phyloP scores from a whole-genome alignment of 2,113 vertebrate species.

The Zosterops lateralis region DNA sequence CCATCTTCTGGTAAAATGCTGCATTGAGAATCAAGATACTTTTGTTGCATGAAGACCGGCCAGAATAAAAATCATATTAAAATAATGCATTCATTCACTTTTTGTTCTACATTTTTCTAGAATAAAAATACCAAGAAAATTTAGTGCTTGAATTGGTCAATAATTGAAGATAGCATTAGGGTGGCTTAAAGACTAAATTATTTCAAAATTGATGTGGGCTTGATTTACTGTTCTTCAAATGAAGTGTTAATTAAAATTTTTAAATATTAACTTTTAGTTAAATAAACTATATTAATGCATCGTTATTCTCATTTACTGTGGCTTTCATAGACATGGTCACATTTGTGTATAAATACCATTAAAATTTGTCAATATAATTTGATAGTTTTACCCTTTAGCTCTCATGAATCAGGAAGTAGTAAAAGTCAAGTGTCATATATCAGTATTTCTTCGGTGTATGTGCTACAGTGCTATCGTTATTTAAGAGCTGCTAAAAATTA shows the following conservation, averaged over 20 bases:
- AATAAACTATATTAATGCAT: not conserved
- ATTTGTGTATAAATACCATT: not conserved
- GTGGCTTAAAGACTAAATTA: not conserved
- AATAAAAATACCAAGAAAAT: not conserved
- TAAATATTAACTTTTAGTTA: constrained; percentile 10
- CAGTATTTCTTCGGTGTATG: not conserved
- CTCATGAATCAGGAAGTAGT: not conserved
- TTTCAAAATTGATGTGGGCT: not conserved
- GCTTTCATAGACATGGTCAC: not conserved
- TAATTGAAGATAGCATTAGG: not conserved
- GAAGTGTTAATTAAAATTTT: not conserved
- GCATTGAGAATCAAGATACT: not conserved
- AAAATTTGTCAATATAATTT: not conserved
- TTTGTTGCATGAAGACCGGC: not conserved
- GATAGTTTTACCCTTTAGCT: not conserved
- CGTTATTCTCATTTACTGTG: not conserved
- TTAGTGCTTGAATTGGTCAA: not conserved
- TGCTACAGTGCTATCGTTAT: not conserved
- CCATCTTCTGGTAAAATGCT: not conserved
- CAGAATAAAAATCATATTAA: not conserved
- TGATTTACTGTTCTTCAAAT: not conserved
- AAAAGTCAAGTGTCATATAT: not conserved
- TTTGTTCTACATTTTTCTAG: not conserved
- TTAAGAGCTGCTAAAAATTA: not conserved
- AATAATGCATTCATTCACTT: not conserved